These are phyloP conservation scores for Microplitis demolitor DNA, from an alignment of 1,140 invertebrate species.

Conservation along the genomic window DNA sequence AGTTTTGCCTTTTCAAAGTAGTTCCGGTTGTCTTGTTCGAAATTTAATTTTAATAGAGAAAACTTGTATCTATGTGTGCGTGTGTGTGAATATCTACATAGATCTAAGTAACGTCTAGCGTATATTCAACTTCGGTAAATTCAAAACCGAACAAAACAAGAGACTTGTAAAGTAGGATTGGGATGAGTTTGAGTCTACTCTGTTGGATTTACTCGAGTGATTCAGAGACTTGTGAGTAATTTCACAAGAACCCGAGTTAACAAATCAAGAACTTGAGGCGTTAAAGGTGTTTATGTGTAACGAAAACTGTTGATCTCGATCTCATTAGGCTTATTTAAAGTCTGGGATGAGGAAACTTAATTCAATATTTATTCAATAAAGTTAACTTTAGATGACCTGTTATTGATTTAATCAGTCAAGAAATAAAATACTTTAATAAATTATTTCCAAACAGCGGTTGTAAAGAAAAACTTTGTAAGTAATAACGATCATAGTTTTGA, in stretches of 20 bases:
- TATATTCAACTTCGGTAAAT: neutral
- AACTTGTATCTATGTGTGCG: neutral
- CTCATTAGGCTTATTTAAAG: neutral
- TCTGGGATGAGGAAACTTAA: neutral
- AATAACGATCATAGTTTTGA: too few species aligned
- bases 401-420: neutral
- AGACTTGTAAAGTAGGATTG: neutral
- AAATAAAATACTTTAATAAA: too few species aligned
- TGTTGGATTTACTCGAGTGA: neutral
- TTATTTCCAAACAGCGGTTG: too few species aligned
- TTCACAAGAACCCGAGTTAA: neutral
- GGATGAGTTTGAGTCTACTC: neutral
- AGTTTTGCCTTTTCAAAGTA: neutral
- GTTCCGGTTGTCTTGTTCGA: neutral
- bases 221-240: slow-evolving; percentile 1
- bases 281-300: neutral
- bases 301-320: neutral
- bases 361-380: too few species aligned
- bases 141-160: neutral
- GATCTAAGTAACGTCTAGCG: neutral
- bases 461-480: too few species aligned
- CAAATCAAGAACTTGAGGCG: neutral
- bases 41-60: slow-evolving; percentile 4
- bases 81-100: neutral
- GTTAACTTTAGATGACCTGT: neutral